These are phyloP conservation scores for Eulacestoma nigropectus DNA, from an alignment of 2,113 vertebrate genomes.

Conservation along the genomic window DNA sequence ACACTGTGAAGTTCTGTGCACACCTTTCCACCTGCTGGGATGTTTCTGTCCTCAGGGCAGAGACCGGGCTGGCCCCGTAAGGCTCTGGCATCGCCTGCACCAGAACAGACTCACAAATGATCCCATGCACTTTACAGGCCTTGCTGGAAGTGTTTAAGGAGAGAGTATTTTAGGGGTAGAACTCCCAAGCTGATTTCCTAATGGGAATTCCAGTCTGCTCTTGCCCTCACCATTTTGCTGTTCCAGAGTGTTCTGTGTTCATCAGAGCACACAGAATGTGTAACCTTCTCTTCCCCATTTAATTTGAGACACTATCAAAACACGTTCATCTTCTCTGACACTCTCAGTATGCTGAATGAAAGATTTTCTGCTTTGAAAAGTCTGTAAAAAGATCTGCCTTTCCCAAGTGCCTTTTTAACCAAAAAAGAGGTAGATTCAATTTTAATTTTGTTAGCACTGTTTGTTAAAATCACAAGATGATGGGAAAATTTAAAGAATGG, in stretches of 20 bases:
- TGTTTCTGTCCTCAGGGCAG: background rate
- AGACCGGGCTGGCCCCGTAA: rapidly evolving
- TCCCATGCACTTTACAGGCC: background rate
- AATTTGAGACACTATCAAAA: background rate
- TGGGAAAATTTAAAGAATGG: background rate
- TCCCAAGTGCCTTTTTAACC: background rate
- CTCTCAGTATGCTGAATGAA: background rate
- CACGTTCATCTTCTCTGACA: background rate
- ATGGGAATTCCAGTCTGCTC: background rate
- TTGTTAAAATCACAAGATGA: background rate
- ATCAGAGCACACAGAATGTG: background rate
- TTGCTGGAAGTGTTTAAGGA: background rate
- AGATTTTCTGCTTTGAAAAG: background rate
- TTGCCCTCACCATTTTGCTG: background rate
- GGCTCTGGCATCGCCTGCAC: background rate
- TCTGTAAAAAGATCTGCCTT: background rate
- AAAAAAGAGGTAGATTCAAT: background rate
- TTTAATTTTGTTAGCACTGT: background rate
- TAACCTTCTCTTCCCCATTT: background rate
- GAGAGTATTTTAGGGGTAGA: background rate
- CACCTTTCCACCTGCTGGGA: background rate
- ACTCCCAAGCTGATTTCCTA: background rate
- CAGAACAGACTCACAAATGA: background rate
- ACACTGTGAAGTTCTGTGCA: background rate
- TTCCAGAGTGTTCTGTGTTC: background rate